phyloP scores from a whole-genome alignment of 2,113 vertebrate species.

The Ptychochromis oligacanthus region DNA sequence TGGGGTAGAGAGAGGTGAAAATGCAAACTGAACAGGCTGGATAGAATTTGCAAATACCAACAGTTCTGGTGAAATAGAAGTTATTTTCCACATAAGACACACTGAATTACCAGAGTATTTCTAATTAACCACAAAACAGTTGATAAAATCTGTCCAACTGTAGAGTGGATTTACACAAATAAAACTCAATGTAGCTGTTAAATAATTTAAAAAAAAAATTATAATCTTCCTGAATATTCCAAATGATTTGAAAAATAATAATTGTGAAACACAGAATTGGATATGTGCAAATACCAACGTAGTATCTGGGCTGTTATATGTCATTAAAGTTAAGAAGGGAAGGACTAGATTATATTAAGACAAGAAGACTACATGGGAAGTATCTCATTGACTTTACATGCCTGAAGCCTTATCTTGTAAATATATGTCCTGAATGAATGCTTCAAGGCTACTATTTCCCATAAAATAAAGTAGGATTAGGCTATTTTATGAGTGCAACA shows the following conservation, averaged over 20 bases:
- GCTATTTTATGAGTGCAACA: background rate
- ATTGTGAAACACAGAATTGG: background rate
- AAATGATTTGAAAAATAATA: background rate
- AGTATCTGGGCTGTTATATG: background rate
- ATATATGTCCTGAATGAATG: background rate
- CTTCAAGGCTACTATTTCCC: background rate
- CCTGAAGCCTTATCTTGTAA: background rate
- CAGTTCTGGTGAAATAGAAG: background rate
- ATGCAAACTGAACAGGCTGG: constrained; percentile 2
- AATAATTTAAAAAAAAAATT: background rate
- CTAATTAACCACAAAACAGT: background rate
- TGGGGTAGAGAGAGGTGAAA: constrained; percentile 12
- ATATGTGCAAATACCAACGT: background rate
- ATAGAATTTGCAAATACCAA: background rate
- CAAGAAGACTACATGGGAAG: background rate
- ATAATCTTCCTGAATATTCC: background rate
- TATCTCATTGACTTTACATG: background rate
- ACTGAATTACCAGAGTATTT: background rate
- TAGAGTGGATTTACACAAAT: background rate
- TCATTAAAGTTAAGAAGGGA: background rate
- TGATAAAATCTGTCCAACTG: background rate
- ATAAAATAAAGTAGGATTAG: background rate
- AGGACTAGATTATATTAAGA: background rate
- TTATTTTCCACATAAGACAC: background rate
- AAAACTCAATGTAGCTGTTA: background rate